Evolutionary conservation across 2,797 vertebrate genomes (phyloP), one percentile per base, ranked within the genome.

Genomic region (Dallia pectoralis): DNA sequence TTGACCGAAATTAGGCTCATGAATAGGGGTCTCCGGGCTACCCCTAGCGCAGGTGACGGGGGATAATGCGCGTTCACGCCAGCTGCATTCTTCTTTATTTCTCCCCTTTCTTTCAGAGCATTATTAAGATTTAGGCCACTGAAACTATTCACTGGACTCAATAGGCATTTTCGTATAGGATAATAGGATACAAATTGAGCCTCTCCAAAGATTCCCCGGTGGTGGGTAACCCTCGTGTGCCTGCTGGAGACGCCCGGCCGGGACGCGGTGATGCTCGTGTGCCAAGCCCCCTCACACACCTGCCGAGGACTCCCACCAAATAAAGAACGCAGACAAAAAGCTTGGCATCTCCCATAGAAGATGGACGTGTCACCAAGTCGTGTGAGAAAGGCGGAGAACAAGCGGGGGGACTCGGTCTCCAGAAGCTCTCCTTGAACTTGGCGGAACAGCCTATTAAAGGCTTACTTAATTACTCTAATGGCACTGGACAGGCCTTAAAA

Each of bases 171-270:
- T 98, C 95, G 92, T 95, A 95, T 95, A 95, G 97, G 95, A 98
- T 98, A 98, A 98, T 98, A 97, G 97, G 96, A 97, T 97, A 98
- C 97, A 99, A 98, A 99, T 98, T 98, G 97, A 97, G 96, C 96
- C 95, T 96, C 95, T 96, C 94, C 94, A 94, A 94, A 95, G 91
- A 93, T 92, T 93, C 93, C 93, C 93, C 94, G 93, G 93, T 91
- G 93, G 93, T 93, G 93, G 93, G 89, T 94, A 92, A 93, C 93
- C 93, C 95, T 96, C 97, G 96, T 96, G 97, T 97, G 97, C 96
- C 96, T 87, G 93, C 93, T 93, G 95, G 93, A 93, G 93, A 90
- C 84, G 90, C 81, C 81, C 87, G 73, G 89, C 89, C 89, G 79
- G 81, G 87, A 92, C 88, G 90, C 91, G 91, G 90, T 84, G 89